These are phyloP conservation scores for Ophion slaviceki DNA, from an alignment of 2,888 invertebrate genomes.

Conservation along the genomic window DNA sequence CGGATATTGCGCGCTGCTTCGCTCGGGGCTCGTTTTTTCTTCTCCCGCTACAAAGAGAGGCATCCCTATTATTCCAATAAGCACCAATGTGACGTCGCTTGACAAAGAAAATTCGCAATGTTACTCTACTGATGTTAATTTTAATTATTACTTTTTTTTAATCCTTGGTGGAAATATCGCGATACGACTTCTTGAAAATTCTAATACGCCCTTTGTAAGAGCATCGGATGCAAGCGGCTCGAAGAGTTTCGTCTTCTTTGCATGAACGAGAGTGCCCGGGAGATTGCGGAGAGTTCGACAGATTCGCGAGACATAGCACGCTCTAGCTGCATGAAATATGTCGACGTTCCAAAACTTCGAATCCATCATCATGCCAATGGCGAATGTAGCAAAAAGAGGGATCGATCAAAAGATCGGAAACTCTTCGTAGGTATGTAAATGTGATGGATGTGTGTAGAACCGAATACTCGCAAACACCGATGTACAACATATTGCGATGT, in stretches of 20 bases:
- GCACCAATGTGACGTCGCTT: neutral
- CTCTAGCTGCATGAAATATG: conserved; percentile 39
- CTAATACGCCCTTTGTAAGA: neutral
- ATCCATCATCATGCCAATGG: conserved; percentile 55
- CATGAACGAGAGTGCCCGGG: neutral
- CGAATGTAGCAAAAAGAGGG: conserved; percentile 22
- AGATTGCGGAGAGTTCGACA: conserved; percentile 1
- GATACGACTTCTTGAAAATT: neutral
- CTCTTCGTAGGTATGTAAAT: conserved; percentile 9
- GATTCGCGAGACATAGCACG: conserved; percentile 37
- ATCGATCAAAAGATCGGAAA: conserved; percentile 60
- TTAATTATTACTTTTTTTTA: neutral
- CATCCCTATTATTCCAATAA: neutral
- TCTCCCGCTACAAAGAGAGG: neutral
- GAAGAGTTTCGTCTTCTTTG: conserved; percentile 10
- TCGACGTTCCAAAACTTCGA: conserved; percentile 54
- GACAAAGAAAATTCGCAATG: neutral
- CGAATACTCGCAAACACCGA: conserved; percentile 7
- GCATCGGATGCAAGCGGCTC: neutral
- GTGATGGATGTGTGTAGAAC: neutral
- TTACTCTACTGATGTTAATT: neutral
- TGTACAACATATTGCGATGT: neutral
- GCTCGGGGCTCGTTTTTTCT: neutral
- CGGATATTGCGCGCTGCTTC: neutral
- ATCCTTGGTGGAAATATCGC: neutral